These are phyloP conservation scores for Cromileptes altivelis DNA, from an alignment of 2,113 vertebrate genomes.

Conservation along the genomic window DNA sequence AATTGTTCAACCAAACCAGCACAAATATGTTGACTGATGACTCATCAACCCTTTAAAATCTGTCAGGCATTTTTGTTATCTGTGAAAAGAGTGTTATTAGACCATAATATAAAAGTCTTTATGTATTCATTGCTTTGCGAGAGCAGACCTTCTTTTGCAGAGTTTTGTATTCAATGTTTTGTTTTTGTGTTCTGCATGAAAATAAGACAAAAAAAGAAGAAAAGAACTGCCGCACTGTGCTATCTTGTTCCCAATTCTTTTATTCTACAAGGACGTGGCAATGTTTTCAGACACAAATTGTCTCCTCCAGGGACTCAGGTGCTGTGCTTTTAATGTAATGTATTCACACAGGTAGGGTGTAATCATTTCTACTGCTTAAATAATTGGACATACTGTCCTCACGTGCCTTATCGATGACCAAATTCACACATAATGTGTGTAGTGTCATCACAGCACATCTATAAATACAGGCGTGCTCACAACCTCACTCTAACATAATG, in stretches of 20 bases:
- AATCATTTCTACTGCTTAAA: background rate
- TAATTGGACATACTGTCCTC: background rate
- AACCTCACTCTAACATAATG: background rate
- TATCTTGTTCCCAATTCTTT: background rate
- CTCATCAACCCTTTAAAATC: slow-evolving; percentile 7
- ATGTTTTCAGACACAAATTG: background rate
- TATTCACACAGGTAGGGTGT: background rate
- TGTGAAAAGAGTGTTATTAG: background rate
- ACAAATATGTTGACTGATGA: slow-evolving; percentile 14
- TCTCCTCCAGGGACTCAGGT: background rate
- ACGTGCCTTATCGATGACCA: background rate
- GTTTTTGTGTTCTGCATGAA: background rate
- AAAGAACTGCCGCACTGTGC: background rate
- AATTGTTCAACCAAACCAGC: slow-evolving; percentile 1
- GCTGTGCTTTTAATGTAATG: background rate
- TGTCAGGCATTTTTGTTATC: slow-evolving; percentile 1
- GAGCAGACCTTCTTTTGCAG: background rate
- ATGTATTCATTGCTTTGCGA: background rate
- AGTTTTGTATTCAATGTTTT: background rate
- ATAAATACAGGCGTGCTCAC: background rate
- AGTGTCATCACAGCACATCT: background rate
- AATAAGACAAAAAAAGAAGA: background rate
- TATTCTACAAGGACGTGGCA: background rate
- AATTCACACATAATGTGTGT: slow-evolving; percentile 1
- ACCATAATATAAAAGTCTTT: background rate